These are phyloP conservation scores for Agriopis leucophaearia DNA, from an alignment of 2,888 invertebrate species.

Conservation along the genomic window DNA sequence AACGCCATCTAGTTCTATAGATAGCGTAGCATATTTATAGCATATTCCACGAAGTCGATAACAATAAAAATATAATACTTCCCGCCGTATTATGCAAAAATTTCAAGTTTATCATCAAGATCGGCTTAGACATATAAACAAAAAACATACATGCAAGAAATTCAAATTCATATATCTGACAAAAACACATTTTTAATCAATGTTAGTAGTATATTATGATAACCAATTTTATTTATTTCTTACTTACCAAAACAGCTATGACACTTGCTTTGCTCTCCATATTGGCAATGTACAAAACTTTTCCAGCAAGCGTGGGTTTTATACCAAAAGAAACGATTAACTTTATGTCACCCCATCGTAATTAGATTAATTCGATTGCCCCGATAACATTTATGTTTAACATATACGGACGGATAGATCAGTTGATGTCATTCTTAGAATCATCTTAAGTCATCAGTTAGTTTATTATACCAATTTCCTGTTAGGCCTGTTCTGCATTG, in stretches of 20 bases:
- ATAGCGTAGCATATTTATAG: too few species aligned
- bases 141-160: too few species aligned
- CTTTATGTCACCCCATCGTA: conserved; percentile 42
- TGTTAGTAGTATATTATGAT: too few species aligned
- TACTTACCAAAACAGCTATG: conserved; percentile 60
- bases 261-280: conserved; percentile 55
- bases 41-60: too few species aligned
- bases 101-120: too few species aligned
- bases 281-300: conserved; percentile 35
- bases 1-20: too few species aligned
- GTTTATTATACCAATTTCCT: conserved; percentile 4
- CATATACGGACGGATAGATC: background rate
- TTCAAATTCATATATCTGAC: too few species aligned
- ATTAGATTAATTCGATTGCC: conserved; percentile 37
- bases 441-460: background rate
- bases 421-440: conserved; percentile 6
- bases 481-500: conserved; percentile 10
- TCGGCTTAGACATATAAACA: too few species aligned
- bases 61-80: too few species aligned
- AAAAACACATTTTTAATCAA: too few species aligned
- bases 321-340: conserved; percentile 44
- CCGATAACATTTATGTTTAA: conserved; percentile 22
- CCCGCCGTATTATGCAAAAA: too few species aligned
- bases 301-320: conserved; percentile 28
- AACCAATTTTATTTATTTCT: background rate